Base-by-base conservation (phyloP, 2,797 vertebrate genomes). In the Macropodus opercularis region DNA sequence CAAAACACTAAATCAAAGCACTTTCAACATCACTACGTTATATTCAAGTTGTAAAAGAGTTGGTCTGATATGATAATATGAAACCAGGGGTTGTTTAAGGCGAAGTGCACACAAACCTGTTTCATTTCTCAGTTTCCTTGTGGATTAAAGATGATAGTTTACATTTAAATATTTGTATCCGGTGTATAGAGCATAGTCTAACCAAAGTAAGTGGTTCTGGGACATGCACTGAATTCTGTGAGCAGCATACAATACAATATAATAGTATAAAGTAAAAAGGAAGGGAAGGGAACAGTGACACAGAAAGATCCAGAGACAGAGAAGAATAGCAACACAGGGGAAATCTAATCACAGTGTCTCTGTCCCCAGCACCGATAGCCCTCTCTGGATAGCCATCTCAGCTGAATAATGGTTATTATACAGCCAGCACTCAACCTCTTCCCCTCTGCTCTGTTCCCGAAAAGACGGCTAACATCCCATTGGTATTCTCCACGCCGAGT, bases 351-450 rank as follows among this genome's bases (percentile, higher is more conserved):
- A 87, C 69, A 69, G 80, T 59, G 81, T 82, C 78, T 85, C 60
- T 77, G 77, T 76, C 65, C 80, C 65, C 32, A 56, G 67, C 70
- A 72, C 61, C n/a, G 44, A 81, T 84, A 75, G 82, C 73, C 85
- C 79, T 81, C 80, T 84, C 78, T 3, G 72, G 80, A 90, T 82
- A 80, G 81, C 83, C 85, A 88, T 90, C 86, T 87, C 81, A 86
- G 79, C 79, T 85, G 85, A 90, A 90, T 90, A 89, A 90, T 88
- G 87, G 86, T 81, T 84, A 87, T 90, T 88, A 89, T 85, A 84
- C 77, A 83, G 77, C 70, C 54, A 67, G 75, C 87, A 80, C 86
- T 85, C 80, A 81, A 83, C 80, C 79, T 80, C 70, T 63, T 63
- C 57, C 69, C 75, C 72, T 64, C 68, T 56, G 50, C 72, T 68